These are phyloP conservation scores for Cephus rjabovi DNA, from an alignment of 2,888 invertebrate species.

Conservation along the genomic window DNA sequence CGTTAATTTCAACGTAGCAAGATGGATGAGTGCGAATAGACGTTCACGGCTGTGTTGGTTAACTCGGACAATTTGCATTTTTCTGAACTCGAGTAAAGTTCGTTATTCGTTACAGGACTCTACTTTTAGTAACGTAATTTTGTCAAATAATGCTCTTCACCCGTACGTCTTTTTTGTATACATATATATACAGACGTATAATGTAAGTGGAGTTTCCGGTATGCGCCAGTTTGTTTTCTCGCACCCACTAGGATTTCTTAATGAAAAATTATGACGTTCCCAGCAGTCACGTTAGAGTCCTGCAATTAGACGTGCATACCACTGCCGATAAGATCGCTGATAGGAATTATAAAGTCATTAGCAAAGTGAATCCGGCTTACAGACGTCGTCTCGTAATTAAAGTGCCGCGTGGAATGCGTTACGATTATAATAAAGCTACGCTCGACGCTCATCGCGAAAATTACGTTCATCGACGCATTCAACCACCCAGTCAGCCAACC, in stretches of 20 bases:
- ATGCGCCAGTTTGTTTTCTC: not conserved
- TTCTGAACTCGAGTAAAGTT: not conserved
- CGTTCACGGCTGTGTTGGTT: not conserved
- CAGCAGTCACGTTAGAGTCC: conserved; percentile 27
- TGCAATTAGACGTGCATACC: conserved; percentile 30
- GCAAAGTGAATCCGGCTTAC: conserved; percentile 25
- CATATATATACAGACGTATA: not conserved
- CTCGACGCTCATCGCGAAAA: not conserved
- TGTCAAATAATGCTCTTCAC: not conserved
- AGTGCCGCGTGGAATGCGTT: conserved; percentile 18
- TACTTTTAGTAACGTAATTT: not conserved
- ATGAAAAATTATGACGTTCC: conserved; percentile 29
- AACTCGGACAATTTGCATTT: not conserved
- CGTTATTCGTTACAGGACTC: not conserved
- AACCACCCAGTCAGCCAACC: not conserved
- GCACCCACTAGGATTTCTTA: conserved; percentile 2
- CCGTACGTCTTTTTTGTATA: not conserved
- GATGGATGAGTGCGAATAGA: conserved; percentile 26
- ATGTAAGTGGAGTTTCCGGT: not conserved
- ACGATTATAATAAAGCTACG: conserved; percentile 31
- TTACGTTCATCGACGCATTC: not conserved
- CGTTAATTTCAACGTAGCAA: conserved; percentile 33
- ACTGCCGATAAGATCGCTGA: conserved; percentile 39
- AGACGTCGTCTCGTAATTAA: conserved; percentile 44
- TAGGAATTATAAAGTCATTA: conserved; percentile 43